Percentiles rank a stretch among this genome's conserved stretches.
phyloP scores from a whole-genome alignment of 2,113 vertebrate species.

The Plotosus lineatus region DNA sequence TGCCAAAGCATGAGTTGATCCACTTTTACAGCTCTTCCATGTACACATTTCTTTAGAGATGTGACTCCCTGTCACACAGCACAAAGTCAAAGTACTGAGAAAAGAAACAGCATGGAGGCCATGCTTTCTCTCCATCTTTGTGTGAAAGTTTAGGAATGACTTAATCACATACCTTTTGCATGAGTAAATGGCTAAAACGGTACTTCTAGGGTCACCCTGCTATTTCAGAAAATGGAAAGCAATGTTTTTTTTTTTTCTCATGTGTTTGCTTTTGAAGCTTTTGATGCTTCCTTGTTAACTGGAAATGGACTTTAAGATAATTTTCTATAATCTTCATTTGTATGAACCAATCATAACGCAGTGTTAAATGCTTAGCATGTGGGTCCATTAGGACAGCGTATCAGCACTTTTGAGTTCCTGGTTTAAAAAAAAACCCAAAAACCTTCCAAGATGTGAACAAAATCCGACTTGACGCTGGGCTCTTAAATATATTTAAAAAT shows the following conservation, averaged over 20 bases:
- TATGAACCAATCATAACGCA: slow-evolving; percentile 2
- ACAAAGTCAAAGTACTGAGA: not conserved
- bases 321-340: not conserved
- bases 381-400: slow-evolving; percentile 4
- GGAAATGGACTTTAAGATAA: not conserved
- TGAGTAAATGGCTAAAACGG: slow-evolving; percentile 39
- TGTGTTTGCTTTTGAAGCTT: not conserved
- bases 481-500: not conserved
- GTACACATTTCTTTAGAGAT: slow-evolving; percentile 5
- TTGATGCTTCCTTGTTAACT: not conserved
- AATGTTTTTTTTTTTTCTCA: not conserved
- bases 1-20: not conserved
- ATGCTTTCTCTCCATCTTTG: slow-evolving; percentile 44
- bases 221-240: not conserved
- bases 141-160: slow-evolving; percentile 46
- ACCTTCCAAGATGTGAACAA: slow-evolving; percentile 11
- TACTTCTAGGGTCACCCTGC: slow-evolving; percentile 11
- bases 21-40: not conserved
- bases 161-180: slow-evolving; percentile 34
- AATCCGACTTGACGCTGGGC: not conserved
- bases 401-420: slow-evolving; percentile 27
- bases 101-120: slow-evolving; percentile 19
- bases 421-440: slow-evolving; percentile 24
- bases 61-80: not conserved
- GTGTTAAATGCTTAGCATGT: not conserved